Conservation (phyloP, 2,888 invertebrate species). For the Megastigmus dorsalis region DNA sequence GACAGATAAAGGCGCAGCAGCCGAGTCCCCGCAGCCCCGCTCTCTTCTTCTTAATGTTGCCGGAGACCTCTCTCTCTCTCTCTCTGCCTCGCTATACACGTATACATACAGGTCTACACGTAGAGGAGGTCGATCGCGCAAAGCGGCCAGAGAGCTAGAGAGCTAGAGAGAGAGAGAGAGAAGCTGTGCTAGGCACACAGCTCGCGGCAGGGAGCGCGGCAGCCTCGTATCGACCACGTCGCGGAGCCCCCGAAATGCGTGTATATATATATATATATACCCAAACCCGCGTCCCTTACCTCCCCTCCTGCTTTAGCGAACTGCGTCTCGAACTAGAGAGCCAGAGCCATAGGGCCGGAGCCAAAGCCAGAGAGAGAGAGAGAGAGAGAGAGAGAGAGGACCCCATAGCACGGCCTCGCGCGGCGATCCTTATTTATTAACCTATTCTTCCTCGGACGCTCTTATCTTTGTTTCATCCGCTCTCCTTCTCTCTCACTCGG, state of each 20-base stretch:
- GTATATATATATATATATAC: too few relatives aligned
- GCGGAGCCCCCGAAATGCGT: slow-evolving; percentile 40
- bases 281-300: too few relatives aligned
- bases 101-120: too few relatives aligned
- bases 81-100: not conserved
- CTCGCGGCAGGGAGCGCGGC: not conserved
- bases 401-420: too few relatives aligned
- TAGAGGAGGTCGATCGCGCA: not conserved
- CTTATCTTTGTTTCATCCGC: slow-evolving; percentile 48
- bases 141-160: not conserved
- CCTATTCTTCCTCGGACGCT: slow-evolving; percentile 47
- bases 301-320: too few relatives aligned
- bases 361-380: too few relatives aligned
- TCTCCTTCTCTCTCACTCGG: not conserved
- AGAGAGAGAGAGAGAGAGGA: too few relatives aligned
- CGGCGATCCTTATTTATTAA: slow-evolving; percentile 53
- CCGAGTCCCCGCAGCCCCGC: too few relatives aligned
- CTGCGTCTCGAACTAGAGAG: too few relatives aligned
- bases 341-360: too few relatives aligned
- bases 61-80: not conserved
- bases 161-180: not conserved
- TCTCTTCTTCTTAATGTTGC: too few relatives aligned
- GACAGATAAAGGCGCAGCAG: slow-evolving; percentile 59
- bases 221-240: slow-evolving; percentile 39
- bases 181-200: not conserved